These are phyloP conservation scores for Tragulus kanchil DNA, from an alignment of 2,113 vertebrate genomes.

Conservation along the genomic window DNA sequence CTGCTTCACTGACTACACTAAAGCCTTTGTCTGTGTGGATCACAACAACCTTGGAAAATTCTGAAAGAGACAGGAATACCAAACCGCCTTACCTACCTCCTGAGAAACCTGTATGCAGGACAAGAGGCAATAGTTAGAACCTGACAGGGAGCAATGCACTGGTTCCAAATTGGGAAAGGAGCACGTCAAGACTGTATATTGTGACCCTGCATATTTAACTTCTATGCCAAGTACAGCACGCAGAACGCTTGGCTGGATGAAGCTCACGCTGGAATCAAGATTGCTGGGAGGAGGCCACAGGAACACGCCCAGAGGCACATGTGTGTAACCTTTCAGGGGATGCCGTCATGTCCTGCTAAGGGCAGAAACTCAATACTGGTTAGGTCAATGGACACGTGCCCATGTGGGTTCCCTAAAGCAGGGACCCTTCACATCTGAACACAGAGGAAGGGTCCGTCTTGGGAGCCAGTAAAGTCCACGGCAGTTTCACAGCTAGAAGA, in stretches of 20 bases:
- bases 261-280: neutral
- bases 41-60: neutral
- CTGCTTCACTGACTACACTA: too few species aligned
- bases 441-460: fast-evolving
- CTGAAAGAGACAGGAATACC: neutral
- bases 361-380: neutral
- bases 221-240: neutral
- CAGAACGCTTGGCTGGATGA: neutral
- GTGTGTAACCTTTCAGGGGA: neutral
- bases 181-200: neutral
- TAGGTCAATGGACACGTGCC: neutral
- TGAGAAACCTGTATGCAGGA: neutral
- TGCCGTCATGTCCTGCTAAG: neutral
- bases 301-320: neutral
- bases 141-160: neutral
- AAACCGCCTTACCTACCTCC: neutral
- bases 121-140: neutral
- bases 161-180: neutral
- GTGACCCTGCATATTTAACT: neutral
- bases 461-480: neutral
- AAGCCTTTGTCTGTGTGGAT: too few species aligned
- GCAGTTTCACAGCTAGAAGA: neutral
- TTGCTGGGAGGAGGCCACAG: neutral
- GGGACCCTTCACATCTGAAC: neutral
- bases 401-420: neutral